Percentiles rank a stretch among this genome's conserved stretches.
Conservation (phyloP, 2,113 vertebrate genomes). For the Dasyprocta punctata region DNA sequence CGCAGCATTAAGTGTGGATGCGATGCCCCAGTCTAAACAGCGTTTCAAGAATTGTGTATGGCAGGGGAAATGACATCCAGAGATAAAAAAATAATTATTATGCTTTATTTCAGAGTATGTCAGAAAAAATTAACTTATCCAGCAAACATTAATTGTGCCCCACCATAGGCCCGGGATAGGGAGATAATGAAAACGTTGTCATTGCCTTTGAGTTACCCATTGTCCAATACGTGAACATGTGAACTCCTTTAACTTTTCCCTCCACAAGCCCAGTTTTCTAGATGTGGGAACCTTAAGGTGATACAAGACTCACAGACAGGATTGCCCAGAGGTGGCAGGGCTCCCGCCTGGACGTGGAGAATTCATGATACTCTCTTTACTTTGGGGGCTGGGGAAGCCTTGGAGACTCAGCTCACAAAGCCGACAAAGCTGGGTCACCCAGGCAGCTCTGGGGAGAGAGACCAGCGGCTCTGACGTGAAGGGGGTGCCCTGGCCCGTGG, state of each 20-base stretch:
- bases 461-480: accelerated
- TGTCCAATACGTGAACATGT: background rate
- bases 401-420: background rate
- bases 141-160: background rate
- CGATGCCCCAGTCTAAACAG: background rate
- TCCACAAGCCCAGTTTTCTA: background rate
- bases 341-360: background rate
- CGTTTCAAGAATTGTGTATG: background rate
- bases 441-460: background rate
- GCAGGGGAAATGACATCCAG: background rate
- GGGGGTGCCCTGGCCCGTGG: background rate
- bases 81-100: background rate
- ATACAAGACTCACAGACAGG: background rate
- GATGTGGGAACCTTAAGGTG: background rate
- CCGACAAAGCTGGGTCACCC: background rate
- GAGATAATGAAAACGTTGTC: background rate
- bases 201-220: background rate
- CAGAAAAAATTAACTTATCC: conserved; percentile 12
- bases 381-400: background rate
- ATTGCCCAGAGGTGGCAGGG: background rate
- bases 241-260: background rate
- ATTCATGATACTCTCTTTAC: background rate
- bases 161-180: background rate
- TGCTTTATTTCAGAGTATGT: conserved; percentile 13
- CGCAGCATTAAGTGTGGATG: background rate